These are phyloP conservation scores for Melanogrammus aeglefinus DNA, from an alignment of 2,797 vertebrate genomes.

Conservation along the genomic window DNA sequence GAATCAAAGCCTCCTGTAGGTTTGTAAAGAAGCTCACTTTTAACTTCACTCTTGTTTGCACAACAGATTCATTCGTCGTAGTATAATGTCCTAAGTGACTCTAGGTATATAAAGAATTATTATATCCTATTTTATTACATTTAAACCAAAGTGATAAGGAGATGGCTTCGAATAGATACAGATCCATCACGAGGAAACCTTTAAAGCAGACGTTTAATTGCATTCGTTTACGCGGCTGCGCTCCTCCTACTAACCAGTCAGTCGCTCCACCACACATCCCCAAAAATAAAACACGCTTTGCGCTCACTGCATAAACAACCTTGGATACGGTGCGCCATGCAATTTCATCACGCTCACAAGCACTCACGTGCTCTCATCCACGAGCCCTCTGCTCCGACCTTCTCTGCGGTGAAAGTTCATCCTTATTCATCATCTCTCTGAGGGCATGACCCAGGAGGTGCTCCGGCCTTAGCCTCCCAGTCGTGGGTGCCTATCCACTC, in stretches of 20 bases:
- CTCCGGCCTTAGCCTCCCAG: slow-evolving; percentile 56
- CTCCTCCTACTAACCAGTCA: neutral
- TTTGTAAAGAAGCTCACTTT: too few species aligned
- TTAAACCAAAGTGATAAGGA: neutral
- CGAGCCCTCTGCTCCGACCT: slow-evolving; percentile 60
- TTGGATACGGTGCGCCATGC: neutral
- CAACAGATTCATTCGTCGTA: too few species aligned
- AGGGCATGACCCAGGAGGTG: slow-evolving; percentile 75
- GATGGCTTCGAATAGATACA: neutral
- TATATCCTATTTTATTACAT: too few species aligned
- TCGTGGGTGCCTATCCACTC: slow-evolving; percentile 73
- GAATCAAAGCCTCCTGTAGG: too few species aligned
- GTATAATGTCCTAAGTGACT: too few species aligned
- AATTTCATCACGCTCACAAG: rapidly evolving
- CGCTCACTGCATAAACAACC: neutral
- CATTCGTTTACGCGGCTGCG: neutral
- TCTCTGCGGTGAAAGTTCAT: slow-evolving; percentile 82
- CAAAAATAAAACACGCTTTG: neutral
- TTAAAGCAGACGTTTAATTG: neutral
- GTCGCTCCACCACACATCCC: neutral
- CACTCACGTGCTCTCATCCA: too few species aligned
- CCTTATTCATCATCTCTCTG: slow-evolving; percentile 62
- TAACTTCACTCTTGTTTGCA: too few species aligned
- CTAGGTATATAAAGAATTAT: too few species aligned
- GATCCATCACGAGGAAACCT: neutral